Base-by-base conservation (phyloP, 2,797 vertebrate species). In the Melanotaenia maccullochi region DNA sequence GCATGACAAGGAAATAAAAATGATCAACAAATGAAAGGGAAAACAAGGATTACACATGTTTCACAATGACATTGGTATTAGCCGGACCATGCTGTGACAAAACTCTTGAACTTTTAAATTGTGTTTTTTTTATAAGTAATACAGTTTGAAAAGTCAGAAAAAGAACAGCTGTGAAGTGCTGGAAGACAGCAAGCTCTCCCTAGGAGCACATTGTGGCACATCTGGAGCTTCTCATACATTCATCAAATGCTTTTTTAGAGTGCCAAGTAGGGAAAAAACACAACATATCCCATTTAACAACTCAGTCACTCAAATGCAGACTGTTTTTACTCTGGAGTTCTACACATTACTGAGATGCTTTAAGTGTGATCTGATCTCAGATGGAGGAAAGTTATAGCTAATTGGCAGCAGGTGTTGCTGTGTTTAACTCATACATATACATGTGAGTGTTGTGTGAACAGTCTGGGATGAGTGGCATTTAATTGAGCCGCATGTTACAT, bases 221-320 rank as follows among this genome's bases (percentile, higher is more conserved):
- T 88, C 87, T 89, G 89, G 84, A 81, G 75, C 75, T 75, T 86
- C 76, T 91, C 75, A 76, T 54, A 64, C 52, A 56, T 76, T 78
- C 78, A 67, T 82, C 78, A 82, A 89, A 87, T 69, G 60, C 66
- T 71, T 65, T 66, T 35, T 70, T 62, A 52, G 30, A 85, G 51
- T 68, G 66, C 68, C 75, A 67, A 63, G 71, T 70, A 58, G 24
- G 24, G 24, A 67, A 73, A 58, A 67, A 73, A 76, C 64, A 78
- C 70, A 66, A 87, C 81, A 66, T 81, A 70, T 84, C 73, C 67
- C 65, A 80, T 87, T 88, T 86, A 87, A 83, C 84, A 79, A 85
- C 79, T 87, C 82, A 86, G 73, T 88, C 86, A 85, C 77, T 69
- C 78, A 81, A 89, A 90, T 86, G 84, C 79, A 88, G 86, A 81